Percentiles rank a stretch among this genome's conserved stretches.
These are phyloP conservation scores for Calvadosia cruxmelitensis DNA, from an alignment of 30 jellyfish, hydroid and myxozoan genomes.

Conservation along the genomic window DNA sequence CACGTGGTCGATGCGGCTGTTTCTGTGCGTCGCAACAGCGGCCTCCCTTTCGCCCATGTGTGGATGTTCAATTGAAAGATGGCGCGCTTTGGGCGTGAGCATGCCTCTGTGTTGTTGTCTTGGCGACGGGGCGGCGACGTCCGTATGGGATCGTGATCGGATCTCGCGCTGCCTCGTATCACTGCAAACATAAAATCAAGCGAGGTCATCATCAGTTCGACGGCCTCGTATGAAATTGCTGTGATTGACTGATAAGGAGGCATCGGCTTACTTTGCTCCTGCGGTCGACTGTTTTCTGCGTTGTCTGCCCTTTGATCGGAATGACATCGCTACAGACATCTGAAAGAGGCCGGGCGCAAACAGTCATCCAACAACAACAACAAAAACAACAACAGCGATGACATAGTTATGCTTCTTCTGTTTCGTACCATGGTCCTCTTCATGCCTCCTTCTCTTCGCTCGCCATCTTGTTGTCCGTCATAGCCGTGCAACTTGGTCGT, in stretches of 20 bases:
- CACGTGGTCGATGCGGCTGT: no score
- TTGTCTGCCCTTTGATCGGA: constrained; percentile 2
- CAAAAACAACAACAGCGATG: no score
- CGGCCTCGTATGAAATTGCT: not conserved
- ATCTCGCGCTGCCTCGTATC: not conserved
- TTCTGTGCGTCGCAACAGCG: not conserved
- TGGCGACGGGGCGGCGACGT: not conserved
- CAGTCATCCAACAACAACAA: no score
- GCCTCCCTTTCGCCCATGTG: not conserved
- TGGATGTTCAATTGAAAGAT: not conserved
- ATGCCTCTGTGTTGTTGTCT: not conserved
- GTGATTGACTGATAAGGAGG: not conserved
- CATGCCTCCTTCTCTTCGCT: not conserved
- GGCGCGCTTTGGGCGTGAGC: not conserved
- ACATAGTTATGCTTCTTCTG: no score
- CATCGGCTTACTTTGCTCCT: not conserved
- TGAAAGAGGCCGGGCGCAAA: not conserved
- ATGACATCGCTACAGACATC: not conserved
- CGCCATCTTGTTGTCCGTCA: not conserved
- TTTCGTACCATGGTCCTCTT: not conserved
- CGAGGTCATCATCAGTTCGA: not conserved
- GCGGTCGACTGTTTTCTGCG: not conserved
- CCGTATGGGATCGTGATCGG: not conserved
- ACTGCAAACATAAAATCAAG: not conserved
- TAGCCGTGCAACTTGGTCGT: not conserved